These are phyloP conservation scores for Siphonodentalium dalli DNA, from an alignment of 2,888 invertebrate species.

Conservation along the genomic window DNA sequence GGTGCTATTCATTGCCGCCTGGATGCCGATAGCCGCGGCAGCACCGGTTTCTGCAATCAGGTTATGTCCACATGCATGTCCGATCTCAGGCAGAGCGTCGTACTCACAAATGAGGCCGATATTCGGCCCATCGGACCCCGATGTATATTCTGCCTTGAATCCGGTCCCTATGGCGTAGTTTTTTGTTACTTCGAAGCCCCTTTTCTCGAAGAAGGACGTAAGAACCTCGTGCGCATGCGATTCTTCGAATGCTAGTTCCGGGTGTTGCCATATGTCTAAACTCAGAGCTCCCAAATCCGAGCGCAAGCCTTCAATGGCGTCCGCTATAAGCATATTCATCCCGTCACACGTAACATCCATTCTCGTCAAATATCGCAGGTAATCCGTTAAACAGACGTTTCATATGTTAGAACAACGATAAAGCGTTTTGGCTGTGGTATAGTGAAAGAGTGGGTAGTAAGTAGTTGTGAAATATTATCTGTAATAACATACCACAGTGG, in stretches of 20 bases:
- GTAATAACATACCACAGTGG: no score
- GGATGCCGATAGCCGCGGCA: slow-evolving; percentile 55
- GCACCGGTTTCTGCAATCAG: slow-evolving; percentile 60
- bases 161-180: slow-evolving; percentile 45
- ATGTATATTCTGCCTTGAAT: slow-evolving; percentile 38
- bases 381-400: no score
- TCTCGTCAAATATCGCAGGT: no score
- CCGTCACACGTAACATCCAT: no score
- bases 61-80: slow-evolving; percentile 65
- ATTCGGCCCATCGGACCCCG: slow-evolving; percentile 33
- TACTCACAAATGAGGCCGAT: slow-evolving; percentile 63
- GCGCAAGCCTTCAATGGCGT: no score
- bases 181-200: slow-evolving; percentile 27
- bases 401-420: no score
- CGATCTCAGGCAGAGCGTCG: slow-evolving; percentile 62
- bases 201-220: slow-evolving; percentile 39
- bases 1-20: slow-evolving; percentile 40
- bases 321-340: no score
- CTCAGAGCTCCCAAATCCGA: slow-evolving; percentile 41
- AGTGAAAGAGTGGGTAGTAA: no score
- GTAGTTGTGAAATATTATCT: no score
- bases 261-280: slow-evolving; percentile 52
- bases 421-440: no score
- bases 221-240: slow-evolving; percentile 46
- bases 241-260: slow-evolving; percentile 54